A percentile compares a stretch with the other conserved stretches of the same genome.
phyloP scores from a whole-genome alignment of 2,888 invertebrate species.

The Lamellibrachia columna region DNA sequence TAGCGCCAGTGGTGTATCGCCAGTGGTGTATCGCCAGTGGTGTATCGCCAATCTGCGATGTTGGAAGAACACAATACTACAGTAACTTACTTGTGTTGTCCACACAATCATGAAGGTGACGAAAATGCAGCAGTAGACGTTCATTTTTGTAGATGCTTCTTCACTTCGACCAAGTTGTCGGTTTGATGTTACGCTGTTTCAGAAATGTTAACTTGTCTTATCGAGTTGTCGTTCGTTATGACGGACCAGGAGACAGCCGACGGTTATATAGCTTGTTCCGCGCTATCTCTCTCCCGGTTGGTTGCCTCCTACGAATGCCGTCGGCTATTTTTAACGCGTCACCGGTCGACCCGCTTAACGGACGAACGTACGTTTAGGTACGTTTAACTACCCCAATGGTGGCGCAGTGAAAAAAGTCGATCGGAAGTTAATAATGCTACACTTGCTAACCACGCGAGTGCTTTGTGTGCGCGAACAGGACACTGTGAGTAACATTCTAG shows the following conservation, averaged over 20 bases:
- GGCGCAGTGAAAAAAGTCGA: neutral
- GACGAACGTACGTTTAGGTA: neutral
- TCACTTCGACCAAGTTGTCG: neutral
- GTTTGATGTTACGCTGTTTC: neutral
- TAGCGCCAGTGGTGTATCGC: neutral
- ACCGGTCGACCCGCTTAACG: neutral
- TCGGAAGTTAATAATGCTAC: slow-evolving; percentile 3
- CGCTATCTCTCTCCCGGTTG: neutral
- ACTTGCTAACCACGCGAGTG: neutral
- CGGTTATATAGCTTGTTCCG: neutral
- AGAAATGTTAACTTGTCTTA: neutral
- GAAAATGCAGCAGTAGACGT: neutral
- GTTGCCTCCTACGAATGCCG: neutral
- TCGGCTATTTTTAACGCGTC: neutral
- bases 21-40: neutral
- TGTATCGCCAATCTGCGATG: neutral
- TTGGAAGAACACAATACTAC: neutral
- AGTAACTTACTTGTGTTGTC: neutral
- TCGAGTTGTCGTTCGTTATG: neutral
- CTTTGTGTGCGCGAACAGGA: neutral
- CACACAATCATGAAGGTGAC: neutral
- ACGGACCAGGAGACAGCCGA: neutral
- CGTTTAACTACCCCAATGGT: neutral
- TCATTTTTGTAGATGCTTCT: neutral
- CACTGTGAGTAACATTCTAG: neutral